Evolutionary conservation across 2,113 vertebrate genomes (phyloP).

Genomic region (Rutilus rutilus): DNA sequence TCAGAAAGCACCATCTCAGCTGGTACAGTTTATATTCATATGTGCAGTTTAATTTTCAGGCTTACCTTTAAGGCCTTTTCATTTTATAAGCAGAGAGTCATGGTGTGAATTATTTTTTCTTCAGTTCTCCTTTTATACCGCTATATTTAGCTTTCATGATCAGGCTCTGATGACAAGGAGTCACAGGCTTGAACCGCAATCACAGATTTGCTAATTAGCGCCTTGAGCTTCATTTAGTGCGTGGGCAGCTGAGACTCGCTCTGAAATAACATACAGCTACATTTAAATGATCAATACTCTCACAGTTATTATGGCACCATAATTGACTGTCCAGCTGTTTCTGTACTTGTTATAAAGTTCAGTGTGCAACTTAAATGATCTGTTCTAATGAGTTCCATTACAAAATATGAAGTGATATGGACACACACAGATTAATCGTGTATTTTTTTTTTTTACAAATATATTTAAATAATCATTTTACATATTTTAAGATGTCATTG

Average conservation of each 20-base stretch:
- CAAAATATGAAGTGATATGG: neutral
- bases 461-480: neutral
- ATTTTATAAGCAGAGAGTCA: neutral
- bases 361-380: neutral
- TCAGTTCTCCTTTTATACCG: slow-evolving; percentile 37
- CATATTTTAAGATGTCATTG: too few species aligned
- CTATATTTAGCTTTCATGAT: slow-evolving; percentile 45
- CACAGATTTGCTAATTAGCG: slow-evolving; percentile 51
- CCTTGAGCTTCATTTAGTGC: slow-evolving; percentile 41
- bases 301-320: neutral
- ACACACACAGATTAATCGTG: neutral
- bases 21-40: neutral
- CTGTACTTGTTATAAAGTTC: neutral
- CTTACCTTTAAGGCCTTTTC: neutral
- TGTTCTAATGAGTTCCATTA: neutral
- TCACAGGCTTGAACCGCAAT: slow-evolving; percentile 32
- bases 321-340: neutral
- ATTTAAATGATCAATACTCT: neutral
- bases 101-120: neutral
- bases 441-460: neutral
- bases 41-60: neutral
- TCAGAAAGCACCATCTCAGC: neutral
- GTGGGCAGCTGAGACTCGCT: slow-evolving; percentile 45
- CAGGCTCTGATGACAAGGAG: slow-evolving; percentile 31
- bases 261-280: slow-evolving; percentile 23